These are phyloP conservation scores for Phycodurus eques DNA, from an alignment of 2,113 vertebrate genomes.

Conservation along the genomic window DNA sequence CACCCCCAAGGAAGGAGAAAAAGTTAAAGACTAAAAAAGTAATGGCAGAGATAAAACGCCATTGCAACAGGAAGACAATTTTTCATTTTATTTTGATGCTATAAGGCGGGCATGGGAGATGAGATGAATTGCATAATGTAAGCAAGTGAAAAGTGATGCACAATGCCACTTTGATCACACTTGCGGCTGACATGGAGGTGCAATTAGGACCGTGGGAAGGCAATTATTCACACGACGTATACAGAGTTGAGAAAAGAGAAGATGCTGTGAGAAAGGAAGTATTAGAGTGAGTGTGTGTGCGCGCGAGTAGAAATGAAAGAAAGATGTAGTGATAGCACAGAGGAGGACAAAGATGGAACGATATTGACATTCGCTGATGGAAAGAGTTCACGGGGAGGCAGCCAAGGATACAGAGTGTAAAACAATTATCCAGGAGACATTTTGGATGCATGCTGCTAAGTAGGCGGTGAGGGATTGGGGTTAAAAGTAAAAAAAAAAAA, in stretches of 20 bases:
- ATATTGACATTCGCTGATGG: slow-evolving; percentile 59
- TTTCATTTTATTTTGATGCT: slow-evolving; percentile 26
- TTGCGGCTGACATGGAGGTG: slow-evolving; percentile 68
- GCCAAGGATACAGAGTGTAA: slow-evolving; percentile 46
- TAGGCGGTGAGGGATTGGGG: slow-evolving; percentile 29
- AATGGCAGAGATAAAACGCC: slow-evolving; percentile 50
- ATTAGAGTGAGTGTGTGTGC: slow-evolving; percentile 17
- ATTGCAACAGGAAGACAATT: slow-evolving; percentile 7
- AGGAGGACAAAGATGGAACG: slow-evolving; percentile 45
- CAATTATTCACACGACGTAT: slow-evolving; percentile 71
- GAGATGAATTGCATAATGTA: slow-evolving; percentile 53
- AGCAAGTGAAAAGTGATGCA: slow-evolving; percentile 69
- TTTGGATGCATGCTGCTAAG: slow-evolving; percentile 64
- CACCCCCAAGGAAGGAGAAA: neutral
- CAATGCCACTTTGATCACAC: slow-evolving; percentile 72
- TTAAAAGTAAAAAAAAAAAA: neutral
- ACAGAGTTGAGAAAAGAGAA: slow-evolving; percentile 54
- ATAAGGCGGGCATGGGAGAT: slow-evolving; percentile 33
- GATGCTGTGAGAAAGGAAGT: slow-evolving; percentile 24
- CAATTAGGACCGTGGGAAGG: slow-evolving; percentile 70
- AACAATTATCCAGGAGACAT: slow-evolving; percentile 35
- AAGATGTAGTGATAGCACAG: slow-evolving; percentile 67
- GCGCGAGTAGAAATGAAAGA: slow-evolving; percentile 25
- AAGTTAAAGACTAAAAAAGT: slow-evolving; percentile 42
- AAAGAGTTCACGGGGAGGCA: slow-evolving; percentile 62